Base-by-base conservation (phyloP, 2,888 invertebrate species). In the Isoperla grammatica region DNA sequence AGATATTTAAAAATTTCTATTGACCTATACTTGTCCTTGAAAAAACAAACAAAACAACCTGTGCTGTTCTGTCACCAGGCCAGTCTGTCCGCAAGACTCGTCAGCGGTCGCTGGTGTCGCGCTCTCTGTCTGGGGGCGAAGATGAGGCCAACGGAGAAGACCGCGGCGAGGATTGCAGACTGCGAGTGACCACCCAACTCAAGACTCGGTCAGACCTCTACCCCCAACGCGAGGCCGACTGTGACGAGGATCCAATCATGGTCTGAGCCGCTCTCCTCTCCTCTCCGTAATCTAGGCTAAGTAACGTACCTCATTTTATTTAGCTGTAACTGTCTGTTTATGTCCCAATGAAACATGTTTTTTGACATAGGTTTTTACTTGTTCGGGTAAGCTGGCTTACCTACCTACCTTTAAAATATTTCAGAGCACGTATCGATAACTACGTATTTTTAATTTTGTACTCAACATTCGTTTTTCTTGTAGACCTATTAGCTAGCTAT, bases 161-260 rank as follows among this genome's bases (percentile, higher is more conserved):
- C 23, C 54, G 37, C 5, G 17, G 23, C 13, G 22, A 40, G 4
- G 35, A 17, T 37, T 56, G 22, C 20, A 58, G 45, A 55, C 39
- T 56, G 20, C 45, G 37, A 43, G 46, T 43, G 20, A 43, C 48
- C 17, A n/a, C 22, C 15, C 48, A 20, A 15, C 58, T 40, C 59
- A 57, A 42, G 50, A 74, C 64, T 67, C 75, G 74, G 75, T 61
- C 76, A 76, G 67, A 70, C 74, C 23, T 76, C 40, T 66, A 66
- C 56, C 67, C 66, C 17, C 65, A 65, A 55, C 65, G 65, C 43
- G 65, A 67, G 50, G 64, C 68, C 29, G 71, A 71, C 58, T 68
- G 69, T 49, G 72, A 73, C 62, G 72, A 72, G 63, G 72, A 73
- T 61, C 71, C 72, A 19, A 73, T 73, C 57, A 73, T 73, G 72